A percentile compares a stretch with the other conserved stretches of the same genome.
Evolutionary conservation across 2,888 invertebrate species (phyloP).

Genomic region (Corbicula japonica): DNA sequence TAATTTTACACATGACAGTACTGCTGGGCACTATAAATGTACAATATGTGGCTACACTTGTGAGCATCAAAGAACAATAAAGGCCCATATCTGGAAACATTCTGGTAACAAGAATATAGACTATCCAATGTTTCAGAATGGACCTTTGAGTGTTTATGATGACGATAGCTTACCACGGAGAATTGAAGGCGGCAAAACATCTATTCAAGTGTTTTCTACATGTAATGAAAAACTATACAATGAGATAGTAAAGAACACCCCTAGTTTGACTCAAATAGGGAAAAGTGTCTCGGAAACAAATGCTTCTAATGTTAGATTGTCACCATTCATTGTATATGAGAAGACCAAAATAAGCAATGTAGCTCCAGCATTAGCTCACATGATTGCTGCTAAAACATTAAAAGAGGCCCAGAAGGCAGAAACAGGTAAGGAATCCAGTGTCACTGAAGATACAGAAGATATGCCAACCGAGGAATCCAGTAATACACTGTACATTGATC

Average conservation of each 20-base stretch:
- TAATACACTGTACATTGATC: too few species aligned
- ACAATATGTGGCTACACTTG: constrained; percentile 85
- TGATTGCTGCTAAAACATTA: constrained; percentile 70
- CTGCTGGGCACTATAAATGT: constrained; percentile 80
- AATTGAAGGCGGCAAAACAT: constrained; percentile 19
- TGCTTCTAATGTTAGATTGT: constrained; percentile 22
- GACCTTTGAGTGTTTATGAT: constrained; percentile 84
- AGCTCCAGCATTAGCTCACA: constrained; percentile 70
- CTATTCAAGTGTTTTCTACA: too few species aligned
- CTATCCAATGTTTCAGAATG: constrained; percentile 86
- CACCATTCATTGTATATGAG: constrained; percentile 63
- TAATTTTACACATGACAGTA: constrained; percentile 76
- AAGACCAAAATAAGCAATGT: constrained; percentile 67
- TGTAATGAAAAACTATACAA: too few species aligned
- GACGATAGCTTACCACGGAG: constrained; percentile 49
- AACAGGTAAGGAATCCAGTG: too few species aligned
- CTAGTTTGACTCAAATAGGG: too few species aligned
- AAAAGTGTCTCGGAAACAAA: neutral
- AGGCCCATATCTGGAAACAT: constrained; percentile 86
- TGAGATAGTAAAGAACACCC: too few species aligned
- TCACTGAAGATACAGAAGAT: too few species aligned
- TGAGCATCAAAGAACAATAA: constrained; percentile 85
- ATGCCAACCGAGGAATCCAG: too few species aligned
- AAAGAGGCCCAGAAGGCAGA: too few species aligned
- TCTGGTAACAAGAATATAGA: constrained; percentile 84